Evolutionary conservation across 2,888 invertebrate genomes (phyloP), one percentile per base, ranked within the genome.

Genomic region (Cephus pulcher): DNA sequence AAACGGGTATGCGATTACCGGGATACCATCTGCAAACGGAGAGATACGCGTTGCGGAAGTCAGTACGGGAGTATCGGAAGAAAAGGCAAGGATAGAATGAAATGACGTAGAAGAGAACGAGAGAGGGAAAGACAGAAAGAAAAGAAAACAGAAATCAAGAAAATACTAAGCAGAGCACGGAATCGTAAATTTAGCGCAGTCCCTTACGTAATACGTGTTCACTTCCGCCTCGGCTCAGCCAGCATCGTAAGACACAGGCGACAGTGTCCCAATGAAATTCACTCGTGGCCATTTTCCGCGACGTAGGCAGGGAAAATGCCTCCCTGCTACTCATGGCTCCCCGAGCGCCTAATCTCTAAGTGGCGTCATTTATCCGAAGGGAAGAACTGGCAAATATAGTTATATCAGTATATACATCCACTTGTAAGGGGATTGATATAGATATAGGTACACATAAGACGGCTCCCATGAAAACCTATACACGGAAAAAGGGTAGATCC

Each of bases 271-370:
- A 56, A 56, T 56, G 56, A 56, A 56, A 56, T 56, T 56, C 56
- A 56, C 80, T 78, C 78, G 76, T 79, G 9, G 77, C 82, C 78
- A 84, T 84, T 84, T 85, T 81, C 83, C 84, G 79, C 83, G 81
- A 79, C 78, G 82, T 80, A 83, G 81, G 80, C 83, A 82, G 80
- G 78, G 82, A 84, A 84, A 86, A 84, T 86, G 82, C 40, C 81
- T 85, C 80, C 80, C 80, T 85, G 79, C 81, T 82, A 81, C 82
- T 77, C 75, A n/a, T 35, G 23, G 68, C 40, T 86, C 85, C 83
- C 85, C 80, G 80, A 82, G 83, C 87, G 84, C 84, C 87, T 88
- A 88, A 88, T 88, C 88, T 88, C 86, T 86, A 86, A 88, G 87
- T 87, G 85, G 85, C 84, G 85, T 87, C 87, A 85, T 88, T 88